A percentile compares a stretch with the other conserved stretches of the same genome.
These are phyloP conservation scores for Aurelia aurita complex sp. Pacific DNA, from an alignment of 30 jellyfish, hydroid and myxozoan species.

Conservation along the genomic window DNA sequence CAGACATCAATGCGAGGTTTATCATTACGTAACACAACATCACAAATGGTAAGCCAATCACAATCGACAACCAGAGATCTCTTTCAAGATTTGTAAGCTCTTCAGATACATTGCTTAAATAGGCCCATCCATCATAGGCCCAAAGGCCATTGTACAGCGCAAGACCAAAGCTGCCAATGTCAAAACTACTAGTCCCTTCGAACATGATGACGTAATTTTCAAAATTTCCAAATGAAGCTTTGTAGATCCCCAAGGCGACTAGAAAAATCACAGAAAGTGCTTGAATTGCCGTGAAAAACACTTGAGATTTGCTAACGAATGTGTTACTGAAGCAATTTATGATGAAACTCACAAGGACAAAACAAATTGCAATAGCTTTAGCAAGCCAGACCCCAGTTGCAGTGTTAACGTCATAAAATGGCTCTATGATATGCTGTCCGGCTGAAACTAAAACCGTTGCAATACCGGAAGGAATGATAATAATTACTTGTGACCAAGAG, in stretches of 20 bases:
- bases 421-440: conserved; percentile 8
- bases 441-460: not conserved
- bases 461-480: not conserved
- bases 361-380: conserved; percentile 1
- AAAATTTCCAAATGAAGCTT: conserved; percentile 14
- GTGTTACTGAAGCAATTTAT: conserved; percentile 3
- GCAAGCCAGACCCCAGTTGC: not conserved
- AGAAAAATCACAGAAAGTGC: conserved; percentile 1
- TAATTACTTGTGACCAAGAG: not conserved
- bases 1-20: conserved; percentile 39
- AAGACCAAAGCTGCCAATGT: conserved; percentile 1
- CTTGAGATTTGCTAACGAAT: conserved; percentile 17
- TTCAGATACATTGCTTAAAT: not conserved
- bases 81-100: conserved; percentile 1
- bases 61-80: conserved; percentile 5
- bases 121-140: conserved; percentile 45
- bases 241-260: conserved; percentile 4
- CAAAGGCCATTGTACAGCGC: conserved; percentile 27
- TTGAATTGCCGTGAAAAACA: conserved; percentile 7
- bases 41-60: conserved; percentile 10
- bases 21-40: conserved; percentile 3
- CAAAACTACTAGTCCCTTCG: not conserved
- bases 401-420: conserved; percentile 4
- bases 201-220: conserved; percentile 13
- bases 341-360: not conserved